Evolutionary conservation across 2,113 vertebrate species (phyloP).

Genomic region (Cottus gobio): DNA sequence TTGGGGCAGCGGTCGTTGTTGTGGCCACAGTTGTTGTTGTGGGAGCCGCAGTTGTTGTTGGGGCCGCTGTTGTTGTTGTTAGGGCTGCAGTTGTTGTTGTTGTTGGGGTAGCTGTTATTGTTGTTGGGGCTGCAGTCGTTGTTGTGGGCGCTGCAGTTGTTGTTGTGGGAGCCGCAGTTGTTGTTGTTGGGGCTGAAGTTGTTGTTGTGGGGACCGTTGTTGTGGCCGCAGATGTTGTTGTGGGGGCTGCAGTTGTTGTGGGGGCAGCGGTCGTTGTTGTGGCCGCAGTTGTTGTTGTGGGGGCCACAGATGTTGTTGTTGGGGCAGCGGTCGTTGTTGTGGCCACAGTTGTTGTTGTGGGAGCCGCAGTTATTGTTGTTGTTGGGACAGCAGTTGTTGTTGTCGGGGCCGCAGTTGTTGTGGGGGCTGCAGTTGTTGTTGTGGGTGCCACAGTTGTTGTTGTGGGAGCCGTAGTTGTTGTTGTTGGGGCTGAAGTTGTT

Average conservation of each 20-base stretch:
- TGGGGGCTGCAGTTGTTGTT: background rate
- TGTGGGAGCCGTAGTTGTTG: too few relatives aligned
- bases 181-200: background rate
- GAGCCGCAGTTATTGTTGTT: background rate
- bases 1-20: background rate
- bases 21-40: background rate
- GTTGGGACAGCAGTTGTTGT: background rate
- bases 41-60: too few relatives aligned
- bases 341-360: background rate
- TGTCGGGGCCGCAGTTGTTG: background rate
- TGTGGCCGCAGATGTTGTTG: background rate
- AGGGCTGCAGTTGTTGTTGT: too few relatives aligned
- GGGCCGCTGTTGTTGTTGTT: background rate
- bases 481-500: too few relatives aligned
- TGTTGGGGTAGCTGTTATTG: too few relatives aligned
- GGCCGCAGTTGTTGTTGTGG: accelerated
- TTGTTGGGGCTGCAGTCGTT: background rate
- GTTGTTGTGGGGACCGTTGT: background rate
- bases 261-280: background rate
- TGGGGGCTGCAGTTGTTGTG: background rate
- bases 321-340: background rate
- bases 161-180: background rate
- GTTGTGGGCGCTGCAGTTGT: background rate
- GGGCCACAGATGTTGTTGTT: too few relatives aligned
- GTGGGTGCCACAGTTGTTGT: background rate